phyloP scores from a whole-genome alignment of 1,140 invertebrate species.

The Dendrolimus punctatus region DNA sequence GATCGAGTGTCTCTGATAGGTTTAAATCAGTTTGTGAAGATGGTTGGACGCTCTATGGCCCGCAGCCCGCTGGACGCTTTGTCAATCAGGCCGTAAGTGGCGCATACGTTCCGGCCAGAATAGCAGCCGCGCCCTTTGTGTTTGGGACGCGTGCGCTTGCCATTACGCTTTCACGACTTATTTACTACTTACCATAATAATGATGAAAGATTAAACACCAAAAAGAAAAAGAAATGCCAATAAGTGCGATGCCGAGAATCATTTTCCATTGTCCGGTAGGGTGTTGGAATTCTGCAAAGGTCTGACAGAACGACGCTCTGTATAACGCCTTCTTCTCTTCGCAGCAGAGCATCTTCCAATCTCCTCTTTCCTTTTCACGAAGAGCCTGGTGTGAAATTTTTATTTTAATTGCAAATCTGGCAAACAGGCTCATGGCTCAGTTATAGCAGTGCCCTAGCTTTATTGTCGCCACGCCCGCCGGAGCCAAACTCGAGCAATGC shows the following conservation, averaged over 20 bases:
- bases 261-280: slow-evolving; percentile 93
- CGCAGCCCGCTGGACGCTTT: too few relatives aligned
- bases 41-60: too few relatives aligned
- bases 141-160: too few relatives aligned
- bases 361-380: slow-evolving; percentile 93
- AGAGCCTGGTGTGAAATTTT: slow-evolving; percentile 76
- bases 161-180: neutral
- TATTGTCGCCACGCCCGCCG: too few relatives aligned
- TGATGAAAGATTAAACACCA: slow-evolving; percentile 81
- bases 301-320: slow-evolving; percentile 93
- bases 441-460: too few relatives aligned
- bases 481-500: too few relatives aligned
- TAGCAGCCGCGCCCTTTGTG: too few relatives aligned
- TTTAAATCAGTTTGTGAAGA: too few relatives aligned
- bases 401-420: too few relatives aligned
- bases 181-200: slow-evolving; percentile 74
- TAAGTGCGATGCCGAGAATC: slow-evolving; percentile 72
- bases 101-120: too few relatives aligned
- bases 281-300: slow-evolving; percentile 90
- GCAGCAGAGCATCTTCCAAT: slow-evolving; percentile 91
- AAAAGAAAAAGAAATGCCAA: slow-evolving; percentile 73
- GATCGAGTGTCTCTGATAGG: too few relatives aligned
- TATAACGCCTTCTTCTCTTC: slow-evolving; percentile 96
- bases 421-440: neutral
- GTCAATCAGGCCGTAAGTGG: too few relatives aligned